Evolutionary conservation across 2,888 invertebrate species (phyloP).

Genomic region (Yponomeuta malinellus): DNA sequence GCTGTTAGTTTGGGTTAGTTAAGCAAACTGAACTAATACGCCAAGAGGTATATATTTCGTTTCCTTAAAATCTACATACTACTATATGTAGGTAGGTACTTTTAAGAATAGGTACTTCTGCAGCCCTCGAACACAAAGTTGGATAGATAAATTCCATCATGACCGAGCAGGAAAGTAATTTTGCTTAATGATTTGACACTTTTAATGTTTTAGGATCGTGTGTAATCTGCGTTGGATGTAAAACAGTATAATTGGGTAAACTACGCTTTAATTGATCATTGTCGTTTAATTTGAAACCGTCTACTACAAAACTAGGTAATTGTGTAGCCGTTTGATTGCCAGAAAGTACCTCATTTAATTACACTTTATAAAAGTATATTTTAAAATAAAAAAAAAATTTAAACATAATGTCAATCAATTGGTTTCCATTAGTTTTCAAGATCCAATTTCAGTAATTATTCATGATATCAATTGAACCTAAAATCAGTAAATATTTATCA

Average conservation of each 20-base stretch:
- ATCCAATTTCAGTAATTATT: background rate
- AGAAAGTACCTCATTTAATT: too few species aligned
- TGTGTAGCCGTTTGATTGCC: background rate
- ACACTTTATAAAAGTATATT: too few species aligned
- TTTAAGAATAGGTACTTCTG: too few species aligned
- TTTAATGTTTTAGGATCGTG: conserved; percentile 33
- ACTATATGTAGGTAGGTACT: too few species aligned
- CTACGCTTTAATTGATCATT: conserved; percentile 52
- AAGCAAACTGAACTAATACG: background rate
- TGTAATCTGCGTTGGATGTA: conserved; percentile 11
- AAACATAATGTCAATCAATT: too few species aligned
- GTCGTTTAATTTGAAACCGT: conserved; percentile 4
- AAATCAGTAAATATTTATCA: too few species aligned
- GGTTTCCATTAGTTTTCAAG: background rate
- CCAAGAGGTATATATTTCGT: background rate
- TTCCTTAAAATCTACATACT: background rate
- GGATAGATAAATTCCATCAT: conserved; percentile 18
- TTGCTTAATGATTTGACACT: conserved; percentile 58
- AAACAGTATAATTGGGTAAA: conserved; percentile 44
- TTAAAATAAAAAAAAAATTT: too few species aligned
- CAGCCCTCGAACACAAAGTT: background rate
- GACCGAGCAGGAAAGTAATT: conserved; percentile 48
- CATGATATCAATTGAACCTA: too few species aligned
- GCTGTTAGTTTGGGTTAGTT: too few species aligned
- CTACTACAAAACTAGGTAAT: background rate